Evolutionary conservation across 2,113 vertebrate species (phyloP), one percentile per base, ranked within the genome.

Genomic region (Eudyptes chrysolophus): DNA sequence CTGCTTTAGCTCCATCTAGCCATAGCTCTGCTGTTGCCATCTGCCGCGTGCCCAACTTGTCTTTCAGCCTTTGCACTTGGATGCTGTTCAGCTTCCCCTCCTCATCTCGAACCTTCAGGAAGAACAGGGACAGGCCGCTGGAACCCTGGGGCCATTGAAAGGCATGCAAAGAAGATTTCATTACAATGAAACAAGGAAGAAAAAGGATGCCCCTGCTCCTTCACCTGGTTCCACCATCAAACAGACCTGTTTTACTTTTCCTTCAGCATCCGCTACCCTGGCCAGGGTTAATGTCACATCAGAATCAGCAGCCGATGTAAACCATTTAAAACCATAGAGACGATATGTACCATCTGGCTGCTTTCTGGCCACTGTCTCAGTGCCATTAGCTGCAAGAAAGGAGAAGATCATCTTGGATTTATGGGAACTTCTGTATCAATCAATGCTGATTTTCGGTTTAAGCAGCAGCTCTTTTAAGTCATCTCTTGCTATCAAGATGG

Each of bases 21-120:
- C 99, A 98, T 8, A 99, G 97, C 97, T 99, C 99, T 16, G 99
- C 99, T 2, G 99, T 99, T 16, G 99, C 99, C 98, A 99, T 92
- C 96, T 99, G 99, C 92, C 98, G 94, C 0, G 99, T 99, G 32
- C 99, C 99, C 95, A 99, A 87, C 85, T 99, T 99, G 60, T 99
- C 98, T 90, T 99, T 99, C 94, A 99, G 98, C 87, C 98, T 97
- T 86, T 99, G 99, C 78, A 99, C 98, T 61, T 98, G 98, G 62
- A 99, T 98, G 18, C 94, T 97, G 42, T 98, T 99, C 87, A 99
- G 97, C 44, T 61, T 96, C 48, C 99, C 98, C 8, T 98, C 96
- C 88, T 98, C 92, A 32, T 97, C 98, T 68, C 98, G 95, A 25
- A 98, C 97, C 92, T 98, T 98, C 30, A 99, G 96, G 79, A 98